These are phyloP conservation scores for Diachasma alloeum DNA, from an alignment of 1,140 invertebrate genomes.

Conservation along the genomic window DNA sequence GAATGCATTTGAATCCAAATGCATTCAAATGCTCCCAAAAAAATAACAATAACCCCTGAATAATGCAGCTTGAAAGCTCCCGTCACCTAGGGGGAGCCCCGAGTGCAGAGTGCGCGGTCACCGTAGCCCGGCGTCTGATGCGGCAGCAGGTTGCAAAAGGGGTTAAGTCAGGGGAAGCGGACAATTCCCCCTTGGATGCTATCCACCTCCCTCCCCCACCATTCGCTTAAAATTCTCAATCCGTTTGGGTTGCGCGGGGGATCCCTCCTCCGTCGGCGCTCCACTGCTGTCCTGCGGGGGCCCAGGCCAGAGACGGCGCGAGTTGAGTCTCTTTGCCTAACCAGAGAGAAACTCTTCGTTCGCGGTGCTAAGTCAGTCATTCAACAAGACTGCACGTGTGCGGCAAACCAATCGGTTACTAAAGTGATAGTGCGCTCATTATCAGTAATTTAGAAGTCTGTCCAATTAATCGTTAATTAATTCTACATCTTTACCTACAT, in stretches of 20 bases:
- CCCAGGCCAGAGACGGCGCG: conserved; percentile 42
- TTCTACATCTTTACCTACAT: not conserved
- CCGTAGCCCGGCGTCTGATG: conserved; percentile 1
- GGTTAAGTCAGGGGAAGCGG: conserved; percentile 28
- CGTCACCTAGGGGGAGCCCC: not conserved
- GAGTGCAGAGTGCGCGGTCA: conserved; percentile 4
- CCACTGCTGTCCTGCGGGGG: conserved; percentile 40
- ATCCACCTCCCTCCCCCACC: not conserved
- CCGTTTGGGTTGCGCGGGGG: not conserved
- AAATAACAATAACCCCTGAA: not conserved
- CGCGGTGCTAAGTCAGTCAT: conserved; percentile 41
- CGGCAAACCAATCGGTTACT: not conserved
- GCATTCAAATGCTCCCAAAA: too few relatives aligned
- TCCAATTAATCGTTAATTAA: not conserved
- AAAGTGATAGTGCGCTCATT: not conserved
- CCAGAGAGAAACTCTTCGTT: conserved; percentile 42
- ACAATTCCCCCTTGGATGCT: not conserved
- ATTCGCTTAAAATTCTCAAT: not conserved
- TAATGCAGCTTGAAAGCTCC: not conserved
- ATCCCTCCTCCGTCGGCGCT: conserved; percentile 31
- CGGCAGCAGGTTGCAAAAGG: conserved; percentile 29
- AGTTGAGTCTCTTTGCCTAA: not conserved
- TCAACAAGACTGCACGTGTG: conserved; percentile 37
- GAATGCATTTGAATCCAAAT: too few relatives aligned
- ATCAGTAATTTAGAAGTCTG: not conserved